Conservation (phyloP, 2,888 invertebrate genomes). For the Suillia variegata region DNA sequence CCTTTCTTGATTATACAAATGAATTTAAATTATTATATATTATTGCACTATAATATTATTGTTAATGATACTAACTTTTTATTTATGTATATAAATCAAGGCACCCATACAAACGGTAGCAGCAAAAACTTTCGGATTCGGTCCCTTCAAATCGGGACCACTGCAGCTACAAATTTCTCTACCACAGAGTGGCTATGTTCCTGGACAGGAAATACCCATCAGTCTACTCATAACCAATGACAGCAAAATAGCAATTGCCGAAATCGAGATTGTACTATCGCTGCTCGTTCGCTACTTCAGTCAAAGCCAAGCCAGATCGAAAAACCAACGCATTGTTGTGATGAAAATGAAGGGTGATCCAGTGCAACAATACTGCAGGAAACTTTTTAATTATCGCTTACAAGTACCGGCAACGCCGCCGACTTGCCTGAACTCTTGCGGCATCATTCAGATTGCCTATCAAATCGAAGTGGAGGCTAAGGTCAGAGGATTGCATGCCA, state of each 20-base stretch:
- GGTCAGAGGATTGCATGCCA: conserved; percentile 43
- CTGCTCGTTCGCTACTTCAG: conserved; percentile 48
- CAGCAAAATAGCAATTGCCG: conserved; percentile 62
- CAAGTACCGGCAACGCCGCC: conserved; percentile 54
- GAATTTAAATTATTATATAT: no score
- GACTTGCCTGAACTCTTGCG: conserved; percentile 47
- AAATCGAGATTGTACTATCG: conserved; percentile 39
- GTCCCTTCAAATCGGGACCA: conserved; percentile 46
- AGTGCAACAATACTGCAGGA: conserved; percentile 37
- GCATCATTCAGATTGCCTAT: conserved; percentile 51
- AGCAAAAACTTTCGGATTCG: conserved; percentile 46
- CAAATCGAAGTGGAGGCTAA: conserved; percentile 48
- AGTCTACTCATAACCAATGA: conserved; percentile 65
- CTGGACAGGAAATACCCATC: conserved; percentile 51
- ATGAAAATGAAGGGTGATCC: conserved; percentile 38
- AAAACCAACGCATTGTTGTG: conserved; percentile 41
- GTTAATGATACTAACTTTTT: no score
- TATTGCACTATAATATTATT: no score
- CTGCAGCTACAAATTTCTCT: conserved; percentile 43
- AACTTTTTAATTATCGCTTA: conserved; percentile 42
- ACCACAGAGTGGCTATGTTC: conserved; percentile 53
- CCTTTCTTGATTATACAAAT: no score
- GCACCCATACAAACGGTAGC: conserved; percentile 41
- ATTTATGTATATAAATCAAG: conserved; percentile 35
- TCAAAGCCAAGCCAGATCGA: conserved; percentile 29